Percentiles rank a stretch among this genome's conserved stretches.
Evolutionary conservation across 1,140 invertebrate genomes (phyloP).

Genomic region (Brevipalpus yothersi): DNA sequence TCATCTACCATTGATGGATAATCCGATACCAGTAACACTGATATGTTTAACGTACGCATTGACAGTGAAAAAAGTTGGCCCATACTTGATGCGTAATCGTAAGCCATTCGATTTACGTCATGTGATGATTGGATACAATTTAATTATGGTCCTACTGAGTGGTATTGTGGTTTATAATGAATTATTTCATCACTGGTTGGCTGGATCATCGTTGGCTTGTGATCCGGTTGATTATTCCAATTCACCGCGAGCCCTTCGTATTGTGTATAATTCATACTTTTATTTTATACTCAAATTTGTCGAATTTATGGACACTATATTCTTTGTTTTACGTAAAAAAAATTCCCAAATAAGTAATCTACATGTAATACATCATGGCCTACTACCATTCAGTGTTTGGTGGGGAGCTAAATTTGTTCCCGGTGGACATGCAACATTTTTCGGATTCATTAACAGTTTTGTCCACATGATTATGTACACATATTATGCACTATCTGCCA

Average conservation of each 20-base stretch:
- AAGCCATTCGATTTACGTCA: conserved; percentile 50
- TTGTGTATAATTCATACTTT: background rate
- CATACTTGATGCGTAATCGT: conserved; percentile 54
- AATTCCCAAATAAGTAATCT: conserved; percentile 59
- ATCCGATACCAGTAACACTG: conserved; percentile 54
- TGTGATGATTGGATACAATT: conserved; percentile 51
- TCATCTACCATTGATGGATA: conserved; percentile 69
- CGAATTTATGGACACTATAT: conserved; percentile 6
- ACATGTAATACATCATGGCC: conserved; percentile 58
- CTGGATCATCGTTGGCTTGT: background rate
- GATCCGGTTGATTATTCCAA: background rate
- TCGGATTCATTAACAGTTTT: conserved; percentile 47
- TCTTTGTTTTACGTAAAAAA: conserved; percentile 37
- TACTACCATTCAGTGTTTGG: conserved; percentile 16
- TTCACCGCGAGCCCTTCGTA: background rate
- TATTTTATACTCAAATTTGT: background rate
- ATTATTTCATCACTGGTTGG: background rate
- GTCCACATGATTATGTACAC: conserved; percentile 34
- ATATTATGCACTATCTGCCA: conserved; percentile 28
- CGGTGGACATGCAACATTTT: conserved; percentile 55
- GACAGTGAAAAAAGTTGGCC: conserved; percentile 50
- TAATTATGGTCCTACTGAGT: conserved; percentile 7
- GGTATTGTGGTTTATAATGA: conserved; percentile 10
- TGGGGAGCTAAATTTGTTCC: conserved; percentile 2
- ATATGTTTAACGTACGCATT: conserved; percentile 49